Percentiles rank a stretch among this genome's conserved stretches.
Conservation (phyloP, 2,888 invertebrate species). For the Phytoseiulus persimilis region DNA sequence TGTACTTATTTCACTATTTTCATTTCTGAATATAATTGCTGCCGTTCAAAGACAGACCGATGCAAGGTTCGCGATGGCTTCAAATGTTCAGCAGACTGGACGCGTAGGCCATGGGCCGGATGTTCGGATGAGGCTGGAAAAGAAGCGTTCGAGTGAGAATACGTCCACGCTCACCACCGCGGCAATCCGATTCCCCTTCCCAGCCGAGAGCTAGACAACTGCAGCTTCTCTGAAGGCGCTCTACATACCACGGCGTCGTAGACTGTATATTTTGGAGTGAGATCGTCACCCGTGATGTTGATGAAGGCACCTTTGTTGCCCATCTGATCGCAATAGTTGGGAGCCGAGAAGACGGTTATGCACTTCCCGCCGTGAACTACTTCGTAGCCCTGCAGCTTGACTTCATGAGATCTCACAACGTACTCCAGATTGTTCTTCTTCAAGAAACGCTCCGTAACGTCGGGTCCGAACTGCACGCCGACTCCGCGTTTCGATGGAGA, state of each 20-base stretch:
- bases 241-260: slow-evolving; percentile 84
- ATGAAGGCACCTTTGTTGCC: slow-evolving; percentile 98
- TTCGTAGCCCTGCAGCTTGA: slow-evolving; percentile 92
- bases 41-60: not conserved
- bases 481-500: slow-evolving; percentile 93
- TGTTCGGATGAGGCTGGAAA: slow-evolving; percentile 87
- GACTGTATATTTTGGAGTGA: slow-evolving; percentile 78
- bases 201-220: too few relatives aligned
- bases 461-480: slow-evolving; percentile 96
- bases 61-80: not conserved
- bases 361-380: slow-evolving; percentile 87
- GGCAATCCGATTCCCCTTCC: too few relatives aligned
- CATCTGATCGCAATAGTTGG: slow-evolving; percentile 99
- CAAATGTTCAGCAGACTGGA: slow-evolving; percentile 50
- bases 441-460: slow-evolving; percentile 80
- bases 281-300: slow-evolving; percentile 78
- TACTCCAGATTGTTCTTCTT: slow-evolving; percentile 79
- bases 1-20: not conserved
- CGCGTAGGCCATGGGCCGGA: slow-evolving; percentile 95
- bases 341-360: slow-evolving; percentile 97
- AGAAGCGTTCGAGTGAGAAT: slow-evolving; percentile 48
- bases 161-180: too few relatives aligned
- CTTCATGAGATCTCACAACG: slow-evolving; percentile 91
- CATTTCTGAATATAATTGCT: not conserved
- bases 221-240: too few relatives aligned